Conservation (phyloP, 2,888 invertebrate species). For the Drosophila setosimentum region DNA sequence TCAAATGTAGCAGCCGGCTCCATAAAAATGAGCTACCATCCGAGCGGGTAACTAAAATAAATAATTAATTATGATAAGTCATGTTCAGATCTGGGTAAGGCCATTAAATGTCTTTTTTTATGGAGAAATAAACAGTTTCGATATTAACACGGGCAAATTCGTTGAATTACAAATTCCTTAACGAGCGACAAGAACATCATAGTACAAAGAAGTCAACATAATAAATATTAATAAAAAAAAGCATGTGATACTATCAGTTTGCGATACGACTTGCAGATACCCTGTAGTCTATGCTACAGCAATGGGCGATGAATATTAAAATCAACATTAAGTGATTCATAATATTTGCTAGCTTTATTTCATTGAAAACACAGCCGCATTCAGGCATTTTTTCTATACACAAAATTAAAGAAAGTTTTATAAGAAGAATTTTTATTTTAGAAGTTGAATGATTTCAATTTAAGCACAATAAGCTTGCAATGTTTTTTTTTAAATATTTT, state of each 20-base stretch:
- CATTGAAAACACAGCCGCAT: too few relatives aligned
- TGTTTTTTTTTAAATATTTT: not conserved
- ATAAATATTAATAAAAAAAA: not conserved
- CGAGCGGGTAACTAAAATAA: constrained; percentile 55
- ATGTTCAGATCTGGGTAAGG: constrained; percentile 24
- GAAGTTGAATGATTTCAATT: not conserved
- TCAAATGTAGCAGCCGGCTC: constrained; percentile 62
- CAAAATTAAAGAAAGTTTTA: not conserved
- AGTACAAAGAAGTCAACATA: constrained; percentile 4
- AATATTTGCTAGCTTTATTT: too few relatives aligned
- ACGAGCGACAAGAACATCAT: constrained; percentile 12
- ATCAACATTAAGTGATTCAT: not conserved
- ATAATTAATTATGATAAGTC: constrained; percentile 74
- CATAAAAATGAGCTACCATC: constrained; percentile 52
- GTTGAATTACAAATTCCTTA: constrained; percentile 10
- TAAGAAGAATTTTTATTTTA: not conserved
- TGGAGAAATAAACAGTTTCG: constrained; percentile 13
- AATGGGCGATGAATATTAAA: not conserved
- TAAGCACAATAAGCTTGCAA: constrained; percentile 2
- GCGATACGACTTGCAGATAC: not conserved
- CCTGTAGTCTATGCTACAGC: not conserved
- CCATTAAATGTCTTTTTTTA: constrained; percentile 28
- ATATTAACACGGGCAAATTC: not conserved
- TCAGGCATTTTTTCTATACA: not conserved
- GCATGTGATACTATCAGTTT: not conserved